Evolutionary conservation across 2,113 vertebrate genomes (phyloP).

Genomic region (Ursus arctos): DNA sequence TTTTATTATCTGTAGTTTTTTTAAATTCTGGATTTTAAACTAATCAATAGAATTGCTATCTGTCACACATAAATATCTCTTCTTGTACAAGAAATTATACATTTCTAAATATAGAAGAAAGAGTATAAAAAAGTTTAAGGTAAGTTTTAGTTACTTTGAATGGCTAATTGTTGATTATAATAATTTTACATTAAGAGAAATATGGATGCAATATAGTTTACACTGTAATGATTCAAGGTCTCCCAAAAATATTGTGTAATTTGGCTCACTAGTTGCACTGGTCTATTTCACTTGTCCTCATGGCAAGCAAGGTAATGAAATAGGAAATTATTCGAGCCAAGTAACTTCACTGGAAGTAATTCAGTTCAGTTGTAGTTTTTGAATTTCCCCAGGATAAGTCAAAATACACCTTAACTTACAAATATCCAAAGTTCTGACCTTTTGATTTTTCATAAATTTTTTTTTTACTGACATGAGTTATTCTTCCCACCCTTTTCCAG

Average conservation of each 20-base stretch:
- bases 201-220: neutral
- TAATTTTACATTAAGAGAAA: neutral
- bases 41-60: neutral
- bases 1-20: neutral
- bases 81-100: neutral
- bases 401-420: slow-evolving; percentile 82
- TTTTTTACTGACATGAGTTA: slow-evolving; percentile 77
- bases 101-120: neutral
- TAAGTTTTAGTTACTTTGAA: neutral
- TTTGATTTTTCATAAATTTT: slow-evolving; percentile 77
- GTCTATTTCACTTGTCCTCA: slow-evolving; percentile 64
- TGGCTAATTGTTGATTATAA: neutral
- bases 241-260: slow-evolving; percentile 42
- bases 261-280: neutral
- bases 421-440: slow-evolving; percentile 79
- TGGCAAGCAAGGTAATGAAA: slow-evolving; percentile 69
- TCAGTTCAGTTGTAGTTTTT: slow-evolving; percentile 55
- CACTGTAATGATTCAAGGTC: slow-evolving; percentile 5
- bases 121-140: neutral
- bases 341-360: slow-evolving; percentile 71
- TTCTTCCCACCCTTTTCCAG: slow-evolving; percentile 80
- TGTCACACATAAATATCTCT: neutral
- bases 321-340: slow-evolving; percentile 68
- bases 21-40: slow-evolving; percentile 20
- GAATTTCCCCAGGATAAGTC: slow-evolving; percentile 68